Percentiles rank a stretch among this genome's conserved stretches.
phyloP scores from a whole-genome alignment of 2,888 invertebrate genomes.

The Toxonevra muliebris region DNA sequence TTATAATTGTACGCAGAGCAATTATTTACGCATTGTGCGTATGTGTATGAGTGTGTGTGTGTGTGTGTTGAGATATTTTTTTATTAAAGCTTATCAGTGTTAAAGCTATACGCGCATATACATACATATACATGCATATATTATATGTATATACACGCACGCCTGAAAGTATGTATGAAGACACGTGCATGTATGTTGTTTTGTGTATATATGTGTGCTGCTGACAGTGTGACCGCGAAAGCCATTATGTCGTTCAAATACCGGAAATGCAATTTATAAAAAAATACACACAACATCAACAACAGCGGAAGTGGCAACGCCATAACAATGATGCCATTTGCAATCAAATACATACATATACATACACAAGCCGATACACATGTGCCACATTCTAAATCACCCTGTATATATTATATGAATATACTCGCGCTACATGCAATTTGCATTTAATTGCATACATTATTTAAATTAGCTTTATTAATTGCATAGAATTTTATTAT shows the following conservation, averaged over 20 bases:
- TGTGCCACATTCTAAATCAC: too few species aligned
- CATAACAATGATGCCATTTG: slow-evolving; percentile 43
- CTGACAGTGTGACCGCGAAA: slow-evolving; percentile 13
- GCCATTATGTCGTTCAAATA: slow-evolving; percentile 32
- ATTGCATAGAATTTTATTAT: slow-evolving; percentile 10
- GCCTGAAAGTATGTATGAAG: background rate
- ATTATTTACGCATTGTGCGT: slow-evolving; percentile 53
- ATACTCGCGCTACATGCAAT: background rate
- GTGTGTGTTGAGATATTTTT: background rate
- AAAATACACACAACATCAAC: background rate
- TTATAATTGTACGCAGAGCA: slow-evolving; percentile 46
- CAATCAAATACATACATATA: slow-evolving; percentile 27
- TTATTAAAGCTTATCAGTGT: slow-evolving; percentile 1
- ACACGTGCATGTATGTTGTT: too few species aligned
- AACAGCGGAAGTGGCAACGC: slow-evolving; percentile 40
- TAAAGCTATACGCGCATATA: background rate
- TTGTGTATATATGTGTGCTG: background rate
- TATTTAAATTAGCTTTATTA: slow-evolving; percentile 20
- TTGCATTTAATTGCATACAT: background rate
- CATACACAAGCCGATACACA: background rate
- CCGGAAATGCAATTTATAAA: slow-evolving; percentile 37
- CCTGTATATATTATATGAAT: too few species aligned
- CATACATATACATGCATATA: background rate
- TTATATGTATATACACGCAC: background rate
- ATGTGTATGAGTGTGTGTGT: background rate